Evolutionary conservation across 2,888 invertebrate genomes (phyloP).

Genomic region (Ceramica pisi): DNA sequence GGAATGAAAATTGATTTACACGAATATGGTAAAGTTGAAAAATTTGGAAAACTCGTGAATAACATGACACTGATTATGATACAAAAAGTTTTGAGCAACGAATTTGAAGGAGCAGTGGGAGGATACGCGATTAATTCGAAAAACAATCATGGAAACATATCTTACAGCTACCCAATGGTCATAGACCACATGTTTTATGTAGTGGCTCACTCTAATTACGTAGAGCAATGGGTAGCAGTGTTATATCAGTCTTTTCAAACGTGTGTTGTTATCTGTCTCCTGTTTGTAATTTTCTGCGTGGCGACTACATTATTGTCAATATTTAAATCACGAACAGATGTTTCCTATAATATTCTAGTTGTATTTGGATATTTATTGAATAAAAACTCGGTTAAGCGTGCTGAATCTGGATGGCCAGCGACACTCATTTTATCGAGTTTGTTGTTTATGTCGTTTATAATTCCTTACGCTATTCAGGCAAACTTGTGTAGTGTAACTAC

Average conservation of each 20-base stretch:
- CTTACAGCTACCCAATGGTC: constrained; percentile 62
- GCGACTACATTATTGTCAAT: constrained; percentile 55
- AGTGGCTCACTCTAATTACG: constrained; percentile 48
- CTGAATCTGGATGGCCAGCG: constrained; percentile 58
- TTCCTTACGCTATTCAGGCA: constrained; percentile 70
- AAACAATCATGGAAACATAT: constrained; percentile 31
- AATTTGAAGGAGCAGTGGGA: constrained; percentile 69
- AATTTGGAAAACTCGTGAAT: constrained; percentile 62
- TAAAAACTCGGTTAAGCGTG: constrained; percentile 55
- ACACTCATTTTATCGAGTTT: constrained; percentile 63
- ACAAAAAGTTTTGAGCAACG: constrained; percentile 57
- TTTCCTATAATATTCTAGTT: constrained; percentile 61
- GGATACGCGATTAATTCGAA: constrained; percentile 19
- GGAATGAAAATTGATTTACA: constrained; percentile 63
- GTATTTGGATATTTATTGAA: constrained; percentile 72
- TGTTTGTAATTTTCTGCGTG: constrained; percentile 64
- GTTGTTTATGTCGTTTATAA: constrained; percentile 67
- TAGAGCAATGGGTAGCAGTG: constrained; percentile 60
- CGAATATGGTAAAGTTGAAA: constrained; percentile 59
- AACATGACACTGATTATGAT: constrained; percentile 63
- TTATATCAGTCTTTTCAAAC: constrained; percentile 22
- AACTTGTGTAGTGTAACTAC: constrained; percentile 67
- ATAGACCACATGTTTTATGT: constrained; percentile 53
- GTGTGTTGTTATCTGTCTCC: constrained; percentile 24
- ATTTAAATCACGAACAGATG: constrained; percentile 63